Percentiles rank a stretch among this genome's conserved stretches.
Evolutionary conservation across 2,888 invertebrate species (phyloP).

Genomic region (Aplocera efformata): DNA sequence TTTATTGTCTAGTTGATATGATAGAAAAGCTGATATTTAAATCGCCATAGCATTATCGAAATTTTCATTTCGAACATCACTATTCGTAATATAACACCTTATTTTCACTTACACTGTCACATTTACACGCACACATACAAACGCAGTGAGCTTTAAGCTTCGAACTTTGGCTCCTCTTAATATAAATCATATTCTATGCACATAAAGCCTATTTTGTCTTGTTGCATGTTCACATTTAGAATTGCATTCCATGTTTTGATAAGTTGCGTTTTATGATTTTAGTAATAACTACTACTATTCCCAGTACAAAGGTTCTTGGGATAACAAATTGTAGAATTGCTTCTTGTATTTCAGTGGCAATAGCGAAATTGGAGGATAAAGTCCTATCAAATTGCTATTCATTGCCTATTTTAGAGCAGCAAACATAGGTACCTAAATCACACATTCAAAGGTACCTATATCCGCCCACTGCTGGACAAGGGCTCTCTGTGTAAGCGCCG

Average conservation of each 20-base stretch:
- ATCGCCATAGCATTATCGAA: conserved; percentile 8
- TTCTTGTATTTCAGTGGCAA: neutral
- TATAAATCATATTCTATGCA: neutral
- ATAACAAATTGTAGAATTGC: conserved; percentile 2
- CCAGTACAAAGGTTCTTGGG: conserved; percentile 12
- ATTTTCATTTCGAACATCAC: conserved; percentile 19
- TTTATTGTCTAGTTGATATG: too few species aligned
- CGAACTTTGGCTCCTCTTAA: conserved; percentile 6
- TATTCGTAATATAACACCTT: conserved; percentile 32
- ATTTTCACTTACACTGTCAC: conserved; percentile 35
- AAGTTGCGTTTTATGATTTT: conserved; percentile 25
- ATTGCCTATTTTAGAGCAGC: too few species aligned
- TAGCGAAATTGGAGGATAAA: conserved; percentile 1
- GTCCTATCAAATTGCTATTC: neutral
- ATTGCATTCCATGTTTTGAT: conserved; percentile 27
- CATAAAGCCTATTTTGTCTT: conserved; percentile 14
- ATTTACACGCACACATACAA: conserved; percentile 31
- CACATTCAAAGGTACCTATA: too few species aligned
- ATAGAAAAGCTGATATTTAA: too few species aligned
- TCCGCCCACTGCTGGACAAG: too few species aligned
- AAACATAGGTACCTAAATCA: too few species aligned
- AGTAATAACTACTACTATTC: conserved; percentile 17
- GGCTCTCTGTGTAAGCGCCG: too few species aligned
- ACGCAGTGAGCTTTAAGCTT: conserved; percentile 40
- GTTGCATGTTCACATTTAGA: conserved; percentile 1